Conservation (phyloP, 2,888 invertebrate species). For the Drosophila quinaria region DNA sequence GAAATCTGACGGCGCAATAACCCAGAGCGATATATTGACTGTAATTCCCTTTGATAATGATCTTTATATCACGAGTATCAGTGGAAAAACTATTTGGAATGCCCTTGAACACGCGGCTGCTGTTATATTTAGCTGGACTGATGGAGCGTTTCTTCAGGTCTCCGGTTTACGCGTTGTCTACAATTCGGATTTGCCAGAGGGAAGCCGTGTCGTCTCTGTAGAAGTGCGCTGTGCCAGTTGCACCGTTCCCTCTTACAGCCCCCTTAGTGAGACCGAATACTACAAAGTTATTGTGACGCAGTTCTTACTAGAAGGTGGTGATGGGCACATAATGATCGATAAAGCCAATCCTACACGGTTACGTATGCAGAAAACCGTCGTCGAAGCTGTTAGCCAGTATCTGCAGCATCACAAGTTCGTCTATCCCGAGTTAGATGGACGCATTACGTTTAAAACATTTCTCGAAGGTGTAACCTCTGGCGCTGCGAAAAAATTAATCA, state of each 20-base stretch:
- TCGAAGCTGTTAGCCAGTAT: constrained; percentile 87
- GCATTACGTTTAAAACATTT: constrained; percentile 85
- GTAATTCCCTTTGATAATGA: constrained; percentile 92
- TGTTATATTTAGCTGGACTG: constrained; percentile 85
- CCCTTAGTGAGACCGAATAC: constrained; percentile 86
- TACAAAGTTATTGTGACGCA: constrained; percentile 90
- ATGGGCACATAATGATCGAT: constrained; percentile 86
- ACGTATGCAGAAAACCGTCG: constrained; percentile 86
- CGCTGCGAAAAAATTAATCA: neutral
- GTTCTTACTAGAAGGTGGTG: constrained; percentile 92
- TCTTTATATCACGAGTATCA: constrained; percentile 88
- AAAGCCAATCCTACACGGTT: constrained; percentile 31
- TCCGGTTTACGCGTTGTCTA: constrained; percentile 92
- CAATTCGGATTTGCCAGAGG: constrained; percentile 88
- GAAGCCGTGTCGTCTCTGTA: constrained; percentile 89
- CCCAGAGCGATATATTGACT: constrained; percentile 90
- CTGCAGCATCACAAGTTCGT: constrained; percentile 88
- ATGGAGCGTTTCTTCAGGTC: constrained; percentile 93
- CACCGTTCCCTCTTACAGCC: constrained; percentile 87
- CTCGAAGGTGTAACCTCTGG: neutral
- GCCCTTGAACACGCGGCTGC: constrained; percentile 90
- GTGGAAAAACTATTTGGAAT: constrained; percentile 88
- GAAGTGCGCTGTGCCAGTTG: constrained; percentile 90
- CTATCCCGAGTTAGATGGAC: constrained; percentile 89
- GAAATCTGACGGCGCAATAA: constrained; percentile 87